Conservation (phyloP, 2,888 invertebrate genomes). For the Eupithecia inturbata region DNA sequence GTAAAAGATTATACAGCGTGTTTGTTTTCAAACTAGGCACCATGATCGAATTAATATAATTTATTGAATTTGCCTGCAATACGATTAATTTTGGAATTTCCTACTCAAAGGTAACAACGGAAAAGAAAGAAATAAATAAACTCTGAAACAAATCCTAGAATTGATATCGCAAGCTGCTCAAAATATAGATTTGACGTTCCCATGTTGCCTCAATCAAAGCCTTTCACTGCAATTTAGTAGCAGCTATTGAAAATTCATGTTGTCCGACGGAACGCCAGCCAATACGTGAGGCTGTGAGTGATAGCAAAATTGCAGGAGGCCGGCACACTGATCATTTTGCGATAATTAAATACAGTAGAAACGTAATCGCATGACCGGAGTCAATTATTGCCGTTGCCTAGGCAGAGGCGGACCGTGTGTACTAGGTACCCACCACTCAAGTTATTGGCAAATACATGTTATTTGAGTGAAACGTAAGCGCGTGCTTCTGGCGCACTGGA, state of each 20-base stretch:
- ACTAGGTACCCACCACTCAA: constrained; percentile 48
- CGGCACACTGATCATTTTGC: constrained; percentile 80
- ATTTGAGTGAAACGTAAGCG: constrained; percentile 76
- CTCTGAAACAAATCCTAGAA: too few relatives aligned
- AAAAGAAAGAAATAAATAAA: too few relatives aligned
- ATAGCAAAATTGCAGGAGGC: constrained; percentile 83
- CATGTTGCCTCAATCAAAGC: constrained; percentile 44
- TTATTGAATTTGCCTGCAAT: too few relatives aligned
- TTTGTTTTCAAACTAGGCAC: too few relatives aligned
- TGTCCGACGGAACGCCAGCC: constrained; percentile 60
- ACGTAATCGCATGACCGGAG: constrained; percentile 83
- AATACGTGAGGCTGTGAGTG: constrained; percentile 74
- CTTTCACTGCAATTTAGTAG: constrained; percentile 64
- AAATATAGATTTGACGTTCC: constrained; percentile 13
- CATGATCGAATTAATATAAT: too few relatives aligned
- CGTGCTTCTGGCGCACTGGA: constrained; percentile 60
- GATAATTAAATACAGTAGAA: constrained; percentile 83
- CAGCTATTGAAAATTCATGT: constrained; percentile 67
- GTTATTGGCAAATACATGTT: constrained; percentile 71
- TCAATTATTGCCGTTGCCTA: constrained; percentile 80
- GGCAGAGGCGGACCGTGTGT: constrained; percentile 77
- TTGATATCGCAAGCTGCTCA: too few relatives aligned
- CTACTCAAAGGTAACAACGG: too few relatives aligned
- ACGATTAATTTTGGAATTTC: too few relatives aligned
- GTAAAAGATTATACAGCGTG: too few relatives aligned